These are phyloP conservation scores for Cyprinus carpio DNA, from an alignment of 2,113 vertebrate species.

Conservation along the genomic window DNA sequence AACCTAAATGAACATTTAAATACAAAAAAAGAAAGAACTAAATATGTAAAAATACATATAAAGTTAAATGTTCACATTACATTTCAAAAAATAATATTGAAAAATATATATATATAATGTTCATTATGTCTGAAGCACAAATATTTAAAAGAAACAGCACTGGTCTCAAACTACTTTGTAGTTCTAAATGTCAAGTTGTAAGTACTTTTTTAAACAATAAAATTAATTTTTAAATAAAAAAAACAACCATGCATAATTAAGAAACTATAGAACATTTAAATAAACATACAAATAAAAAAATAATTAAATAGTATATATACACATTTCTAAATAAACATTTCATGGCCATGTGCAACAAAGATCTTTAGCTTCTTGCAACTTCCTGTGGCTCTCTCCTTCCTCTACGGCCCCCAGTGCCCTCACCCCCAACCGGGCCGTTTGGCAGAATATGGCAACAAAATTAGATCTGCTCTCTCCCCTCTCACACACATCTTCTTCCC, in stretches of 20 bases:
- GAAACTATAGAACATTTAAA: not conserved
- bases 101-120: not conserved
- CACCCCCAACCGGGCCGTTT: constrained; percentile 69
- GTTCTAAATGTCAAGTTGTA: not conserved
- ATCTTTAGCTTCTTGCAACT: constrained; percentile 47
- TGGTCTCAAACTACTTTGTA: not conserved
- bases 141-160: not conserved
- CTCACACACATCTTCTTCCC: constrained; percentile 57
- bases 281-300: not conserved
- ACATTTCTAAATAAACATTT: not conserved
- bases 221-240: not conserved
- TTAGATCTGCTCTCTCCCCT: constrained; percentile 63
- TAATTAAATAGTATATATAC: not conserved
- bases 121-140: no score
- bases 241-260: not conserved
- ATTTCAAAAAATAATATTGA: no score
- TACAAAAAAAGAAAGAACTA: no score
- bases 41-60: not conserved
- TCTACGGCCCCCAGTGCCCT: constrained; percentile 47
- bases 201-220: not conserved
- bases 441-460: constrained; percentile 75
- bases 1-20: not conserved
- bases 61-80: not conserved
- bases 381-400: constrained; percentile 27
- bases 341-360: constrained; percentile 49